Evolutionary conservation across 2,113 vertebrate genomes (phyloP).

Genomic region (Eurypyga helias): DNA sequence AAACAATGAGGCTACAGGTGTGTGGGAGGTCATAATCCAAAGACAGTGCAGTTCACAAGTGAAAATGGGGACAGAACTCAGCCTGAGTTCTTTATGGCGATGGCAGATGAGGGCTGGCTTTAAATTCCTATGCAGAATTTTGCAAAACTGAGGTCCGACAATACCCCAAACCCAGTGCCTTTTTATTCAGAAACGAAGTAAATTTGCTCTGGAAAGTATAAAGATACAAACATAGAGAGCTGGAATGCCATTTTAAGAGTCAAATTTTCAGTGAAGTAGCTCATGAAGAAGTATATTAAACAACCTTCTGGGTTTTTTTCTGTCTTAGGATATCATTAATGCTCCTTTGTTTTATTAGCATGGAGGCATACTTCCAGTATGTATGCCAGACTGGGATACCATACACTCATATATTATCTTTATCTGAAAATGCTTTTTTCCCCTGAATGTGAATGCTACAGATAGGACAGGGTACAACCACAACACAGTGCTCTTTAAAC

Average conservation of each 20-base stretch:
- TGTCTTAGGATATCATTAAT: neutral
- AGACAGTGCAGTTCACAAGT: slow-evolving; percentile 29
- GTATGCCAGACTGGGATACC: neutral
- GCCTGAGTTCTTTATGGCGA: slow-evolving; percentile 41
- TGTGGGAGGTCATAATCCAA: slow-evolving; percentile 55
- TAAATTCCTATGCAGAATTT: slow-evolving; percentile 36
- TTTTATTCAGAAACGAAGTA: neutral
- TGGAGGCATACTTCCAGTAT: neutral
- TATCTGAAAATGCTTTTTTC: neutral
- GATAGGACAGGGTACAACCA: neutral
- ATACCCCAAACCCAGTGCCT: neutral
- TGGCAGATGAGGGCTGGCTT: neutral
- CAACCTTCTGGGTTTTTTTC: neutral
- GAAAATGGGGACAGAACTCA: slow-evolving; percentile 62
- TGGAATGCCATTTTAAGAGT: neutral
- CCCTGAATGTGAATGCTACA: neutral
- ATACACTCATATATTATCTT: neutral
- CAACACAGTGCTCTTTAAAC: neutral
- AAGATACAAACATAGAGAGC: neutral
- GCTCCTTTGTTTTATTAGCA: neutral
- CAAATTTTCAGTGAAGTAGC: neutral
- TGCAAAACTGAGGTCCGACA: neutral
- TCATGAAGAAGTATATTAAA: neutral
- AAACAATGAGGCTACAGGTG: slow-evolving; percentile 56
- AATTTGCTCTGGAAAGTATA: neutral